These are phyloP conservation scores for Axea sp. DNA, from an alignment of 2,888 invertebrate species.

Conservation along the genomic window DNA sequence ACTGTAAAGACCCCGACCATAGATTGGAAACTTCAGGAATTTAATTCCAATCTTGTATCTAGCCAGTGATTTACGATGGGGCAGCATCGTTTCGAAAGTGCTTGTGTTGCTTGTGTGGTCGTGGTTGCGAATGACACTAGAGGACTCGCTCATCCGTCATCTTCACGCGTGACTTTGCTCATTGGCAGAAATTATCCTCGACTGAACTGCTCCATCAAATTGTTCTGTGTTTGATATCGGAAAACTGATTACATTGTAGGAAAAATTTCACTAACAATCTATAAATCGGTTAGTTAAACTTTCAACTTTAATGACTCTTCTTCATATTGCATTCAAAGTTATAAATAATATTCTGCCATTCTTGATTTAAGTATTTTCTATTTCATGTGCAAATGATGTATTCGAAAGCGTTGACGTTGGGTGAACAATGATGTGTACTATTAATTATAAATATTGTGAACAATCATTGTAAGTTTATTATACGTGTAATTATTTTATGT, in stretches of 20 bases:
- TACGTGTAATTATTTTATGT: too few species aligned
- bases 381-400: too few species aligned
- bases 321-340: background rate
- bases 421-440: too few species aligned
- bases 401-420: too few species aligned
- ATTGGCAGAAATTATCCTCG: slow-evolving; percentile 52
- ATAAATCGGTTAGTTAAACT: slow-evolving; percentile 47
- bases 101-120: slow-evolving; percentile 53
- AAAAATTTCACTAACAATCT: slow-evolving; percentile 38
- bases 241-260: slow-evolving; percentile 42
- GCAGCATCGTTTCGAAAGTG: slow-evolving; percentile 57
- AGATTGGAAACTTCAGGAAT: slow-evolving; percentile 50
- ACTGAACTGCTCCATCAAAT: slow-evolving; percentile 46
- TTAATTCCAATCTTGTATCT: slow-evolving; percentile 59
- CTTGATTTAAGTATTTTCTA: too few species aligned
- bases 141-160: slow-evolving; percentile 61
- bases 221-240: slow-evolving; percentile 38
- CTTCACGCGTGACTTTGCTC: slow-evolving; percentile 61
- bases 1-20: slow-evolving; percentile 33
- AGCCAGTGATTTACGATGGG: slow-evolving; percentile 58
- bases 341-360: too few species aligned
- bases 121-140: slow-evolving; percentile 54
- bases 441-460: too few species aligned
- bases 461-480: too few species aligned
- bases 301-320: slow-evolving; percentile 16